phyloP scores from a whole-genome alignment of 2,888 invertebrate species.

The Gonocerus acuteangulatus region DNA sequence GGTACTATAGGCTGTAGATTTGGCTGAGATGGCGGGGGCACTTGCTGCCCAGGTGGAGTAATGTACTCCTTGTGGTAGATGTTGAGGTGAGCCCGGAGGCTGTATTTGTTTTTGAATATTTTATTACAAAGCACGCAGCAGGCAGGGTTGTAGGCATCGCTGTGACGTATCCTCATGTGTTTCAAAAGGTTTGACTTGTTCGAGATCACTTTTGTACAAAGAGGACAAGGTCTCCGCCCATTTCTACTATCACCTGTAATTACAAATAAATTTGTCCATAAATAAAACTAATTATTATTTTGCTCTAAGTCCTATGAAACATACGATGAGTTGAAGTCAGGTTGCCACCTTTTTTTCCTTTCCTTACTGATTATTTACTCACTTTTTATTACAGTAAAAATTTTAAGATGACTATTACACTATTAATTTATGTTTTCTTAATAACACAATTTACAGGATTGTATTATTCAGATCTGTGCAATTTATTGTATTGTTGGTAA shows the following conservation, averaged over 20 bases:
- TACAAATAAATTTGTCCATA: background rate
- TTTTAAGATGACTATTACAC: no score
- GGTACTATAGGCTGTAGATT: background rate
- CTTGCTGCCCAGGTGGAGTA: conserved; percentile 13
- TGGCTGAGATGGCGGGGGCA: background rate
- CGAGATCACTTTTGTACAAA: conserved; percentile 42
- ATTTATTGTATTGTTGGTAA: no score
- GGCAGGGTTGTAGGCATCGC: conserved; percentile 40
- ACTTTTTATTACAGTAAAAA: no score
- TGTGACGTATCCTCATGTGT: conserved; percentile 42
- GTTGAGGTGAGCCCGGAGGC: conserved; percentile 42
- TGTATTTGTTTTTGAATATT: conserved; percentile 43
- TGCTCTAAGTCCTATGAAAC: no score
- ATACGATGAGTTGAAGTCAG: no score
- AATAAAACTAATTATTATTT: background rate
- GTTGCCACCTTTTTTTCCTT: no score
- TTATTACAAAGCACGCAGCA: conserved; percentile 41
- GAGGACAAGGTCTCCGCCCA: conserved; percentile 41
- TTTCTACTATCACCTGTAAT: conserved; percentile 35
- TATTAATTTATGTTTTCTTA: no score
- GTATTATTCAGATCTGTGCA: no score
- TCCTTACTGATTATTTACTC: no score
- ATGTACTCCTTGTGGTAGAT: conserved; percentile 41
- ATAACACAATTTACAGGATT: no score
- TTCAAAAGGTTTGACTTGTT: conserved; percentile 43